phyloP scores from a whole-genome alignment of 2,113 vertebrate genomes.

The Melanerpes aurifrons region DNA sequence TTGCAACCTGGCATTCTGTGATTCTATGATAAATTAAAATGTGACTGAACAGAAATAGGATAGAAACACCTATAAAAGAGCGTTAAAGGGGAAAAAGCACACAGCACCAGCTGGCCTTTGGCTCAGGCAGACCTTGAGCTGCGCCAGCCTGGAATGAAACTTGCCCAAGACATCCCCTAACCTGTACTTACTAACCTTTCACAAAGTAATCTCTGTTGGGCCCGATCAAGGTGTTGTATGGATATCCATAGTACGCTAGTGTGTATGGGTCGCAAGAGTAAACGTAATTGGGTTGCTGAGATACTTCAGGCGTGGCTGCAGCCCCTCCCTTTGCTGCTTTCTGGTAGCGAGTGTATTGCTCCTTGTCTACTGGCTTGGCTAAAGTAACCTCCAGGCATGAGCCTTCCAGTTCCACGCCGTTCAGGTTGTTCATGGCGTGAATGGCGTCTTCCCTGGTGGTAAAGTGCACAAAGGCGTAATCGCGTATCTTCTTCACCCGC shows the following conservation, averaged over 20 bases:
- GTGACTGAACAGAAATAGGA: background rate
- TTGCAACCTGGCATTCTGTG: too few relatives aligned
- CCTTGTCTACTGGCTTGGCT: constrained; percentile 98
- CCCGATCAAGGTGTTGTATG: constrained; percentile 94
- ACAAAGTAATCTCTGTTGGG: constrained; percentile 98
- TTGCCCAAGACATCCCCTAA: background rate
- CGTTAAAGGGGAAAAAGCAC: background rate
- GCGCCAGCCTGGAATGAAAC: background rate
- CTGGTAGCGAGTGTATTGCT: constrained; percentile 97
- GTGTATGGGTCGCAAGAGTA: constrained; percentile 97
- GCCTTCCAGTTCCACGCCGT: constrained; percentile 93
- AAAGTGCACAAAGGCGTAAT: constrained; percentile 98
- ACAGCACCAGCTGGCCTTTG: background rate
- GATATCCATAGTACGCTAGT: constrained; percentile 94
- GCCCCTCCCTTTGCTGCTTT: constrained; percentile 91
- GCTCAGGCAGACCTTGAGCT: background rate
- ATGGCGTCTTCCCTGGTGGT: constrained; percentile 93
- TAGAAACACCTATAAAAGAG: background rate
- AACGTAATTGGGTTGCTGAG: constrained; percentile 88
- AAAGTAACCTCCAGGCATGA: constrained; percentile 96
- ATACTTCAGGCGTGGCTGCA: constrained; percentile 60
- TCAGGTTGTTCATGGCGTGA: constrained; percentile 94
- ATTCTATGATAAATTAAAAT: background rate
- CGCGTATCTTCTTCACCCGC: constrained; percentile 97
- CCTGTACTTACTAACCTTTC: constrained; percentile 89